Conservation (phyloP, 2,797 vertebrate species). For the Gadopsis marmoratus region DNA sequence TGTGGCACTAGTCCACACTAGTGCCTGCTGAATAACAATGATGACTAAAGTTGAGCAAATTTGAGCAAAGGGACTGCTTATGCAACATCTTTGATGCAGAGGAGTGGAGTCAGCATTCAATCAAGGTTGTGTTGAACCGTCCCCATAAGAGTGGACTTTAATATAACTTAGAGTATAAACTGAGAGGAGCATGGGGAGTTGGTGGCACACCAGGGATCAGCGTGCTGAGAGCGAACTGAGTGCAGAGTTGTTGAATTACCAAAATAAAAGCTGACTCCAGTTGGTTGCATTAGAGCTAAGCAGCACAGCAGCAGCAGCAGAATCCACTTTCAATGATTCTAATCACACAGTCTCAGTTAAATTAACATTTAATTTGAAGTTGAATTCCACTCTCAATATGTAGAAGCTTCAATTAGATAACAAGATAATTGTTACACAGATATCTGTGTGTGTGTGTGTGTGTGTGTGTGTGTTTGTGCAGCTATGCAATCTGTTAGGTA, state of each 20-base stretch:
- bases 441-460: conserved; percentile 9
- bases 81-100: conserved; percentile 45
- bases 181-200: conserved; percentile 41
- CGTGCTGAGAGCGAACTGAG: conserved; percentile 46
- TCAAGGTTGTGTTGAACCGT: conserved; percentile 43
- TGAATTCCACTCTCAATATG: conserved; percentile 45
- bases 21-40: conserved; percentile 38
- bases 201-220: conserved; percentile 50
- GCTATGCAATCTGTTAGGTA: conserved; percentile 24
- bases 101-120: conserved; percentile 64
- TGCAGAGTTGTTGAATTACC: conserved; percentile 57
- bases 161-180: conserved; percentile 47
- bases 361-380: no score
- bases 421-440: conserved; percentile 42
- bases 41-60: conserved; percentile 34
- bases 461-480: conserved; percentile 14
- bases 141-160: conserved; percentile 40
- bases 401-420: conserved; percentile 53
- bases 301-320: conserved; percentile 30
- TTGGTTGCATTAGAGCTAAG: conserved; percentile 32
- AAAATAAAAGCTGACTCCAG: conserved; percentile 68
- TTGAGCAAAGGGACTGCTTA: conserved; percentile 37
- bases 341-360: conserved; percentile 42
- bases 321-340: conserved; percentile 44
- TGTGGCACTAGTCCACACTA: conserved; percentile 10